Evolutionary conservation across 2,797 vertebrate species (phyloP), one percentile per base, ranked within the genome.

Genomic region (Coluber constrictor): DNA sequence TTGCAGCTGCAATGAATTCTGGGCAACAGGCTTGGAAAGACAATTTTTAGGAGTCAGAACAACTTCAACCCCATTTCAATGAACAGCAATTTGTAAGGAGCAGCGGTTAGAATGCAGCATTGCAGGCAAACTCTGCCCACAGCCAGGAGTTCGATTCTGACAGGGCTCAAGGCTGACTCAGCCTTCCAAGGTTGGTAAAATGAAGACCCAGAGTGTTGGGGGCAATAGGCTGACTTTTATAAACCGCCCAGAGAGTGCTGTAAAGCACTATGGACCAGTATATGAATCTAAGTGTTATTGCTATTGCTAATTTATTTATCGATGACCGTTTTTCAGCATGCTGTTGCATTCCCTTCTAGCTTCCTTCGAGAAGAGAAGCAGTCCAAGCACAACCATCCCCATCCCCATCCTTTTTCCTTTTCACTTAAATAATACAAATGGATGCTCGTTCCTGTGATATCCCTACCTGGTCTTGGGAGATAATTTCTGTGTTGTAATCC

Each of bases 391-490:
- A 79, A 79, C 37, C 37, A 37, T 37, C 37, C 37, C 37, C 37
- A 37, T 37, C 37, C 37, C 37, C 37, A 37, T 37, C 32, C 37
- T 5, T 66, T 32, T 60, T 20, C 32, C 59, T 6, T 89, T 89
- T 15, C n/a, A 4, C 60, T 47, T 16, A 29, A 61, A 29, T 5
- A 29, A 16, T 47, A 90, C 23, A 29, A 63, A 63, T 7, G 10
- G 18, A 13, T 43, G 4, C 20, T 60, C 0, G 20, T 15, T 86
- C 11, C 1, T 32, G 29, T 5, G 10, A 9, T 32, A 66, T n/a
- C 70, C 96, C 92, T 97, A 99, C 99, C 99, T 99, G 99, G 92
- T 99, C 99, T 95, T 99, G 99, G 1, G 98, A 98, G 95, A 99
- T 97, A 16, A 99, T 98, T 97, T 98, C 98, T 91, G 99, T 99